A percentile compares a stretch with the other conserved stretches of the same genome.
Evolutionary conservation across 2,888 invertebrate genomes (phyloP).

Genomic region (Polylopha cassiicola): DNA sequence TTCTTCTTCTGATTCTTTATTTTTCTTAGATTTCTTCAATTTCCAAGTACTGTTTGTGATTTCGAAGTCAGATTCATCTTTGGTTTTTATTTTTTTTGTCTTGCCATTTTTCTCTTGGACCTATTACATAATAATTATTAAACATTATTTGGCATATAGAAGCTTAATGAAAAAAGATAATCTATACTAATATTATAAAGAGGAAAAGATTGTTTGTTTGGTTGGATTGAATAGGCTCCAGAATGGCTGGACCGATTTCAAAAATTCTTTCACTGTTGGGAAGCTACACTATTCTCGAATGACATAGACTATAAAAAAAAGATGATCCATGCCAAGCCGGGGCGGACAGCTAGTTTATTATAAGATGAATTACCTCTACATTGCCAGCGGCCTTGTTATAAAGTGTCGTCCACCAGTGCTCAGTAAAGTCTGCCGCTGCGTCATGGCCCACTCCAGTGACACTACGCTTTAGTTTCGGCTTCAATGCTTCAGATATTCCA

Average conservation of each 20-base stretch:
- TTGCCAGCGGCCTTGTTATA: slow-evolving; percentile 86
- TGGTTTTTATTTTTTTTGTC: slow-evolving; percentile 61
- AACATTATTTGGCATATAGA: background rate
- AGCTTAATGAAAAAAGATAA: background rate
- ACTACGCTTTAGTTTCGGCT: slow-evolving; percentile 88
- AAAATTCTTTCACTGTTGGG: too few relatives aligned
- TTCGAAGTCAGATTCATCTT: slow-evolving; percentile 46
- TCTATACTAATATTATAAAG: background rate
- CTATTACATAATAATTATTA: slow-evolving; percentile 32
- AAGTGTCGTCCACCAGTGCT: slow-evolving; percentile 90
- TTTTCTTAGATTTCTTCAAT: slow-evolving; percentile 45
- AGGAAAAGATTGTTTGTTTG: background rate
- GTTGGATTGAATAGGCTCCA: too few relatives aligned
- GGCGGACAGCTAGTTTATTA: too few relatives aligned
- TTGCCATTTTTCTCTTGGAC: slow-evolving; percentile 59
- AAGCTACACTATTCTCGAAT: too few relatives aligned
- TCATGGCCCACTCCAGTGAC: slow-evolving; percentile 87
- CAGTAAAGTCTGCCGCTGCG: slow-evolving; percentile 83
- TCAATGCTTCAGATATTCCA: slow-evolving; percentile 87
- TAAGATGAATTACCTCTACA: slow-evolving; percentile 73
- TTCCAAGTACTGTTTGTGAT: slow-evolving; percentile 64
- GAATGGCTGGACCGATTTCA: too few relatives aligned
- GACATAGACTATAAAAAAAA: too few relatives aligned
- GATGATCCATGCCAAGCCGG: too few relatives aligned
- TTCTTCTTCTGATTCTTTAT: slow-evolving; percentile 31